Base-by-base conservation (phyloP, 2,888 invertebrate species). In the Arctia plantaginis region DNA sequence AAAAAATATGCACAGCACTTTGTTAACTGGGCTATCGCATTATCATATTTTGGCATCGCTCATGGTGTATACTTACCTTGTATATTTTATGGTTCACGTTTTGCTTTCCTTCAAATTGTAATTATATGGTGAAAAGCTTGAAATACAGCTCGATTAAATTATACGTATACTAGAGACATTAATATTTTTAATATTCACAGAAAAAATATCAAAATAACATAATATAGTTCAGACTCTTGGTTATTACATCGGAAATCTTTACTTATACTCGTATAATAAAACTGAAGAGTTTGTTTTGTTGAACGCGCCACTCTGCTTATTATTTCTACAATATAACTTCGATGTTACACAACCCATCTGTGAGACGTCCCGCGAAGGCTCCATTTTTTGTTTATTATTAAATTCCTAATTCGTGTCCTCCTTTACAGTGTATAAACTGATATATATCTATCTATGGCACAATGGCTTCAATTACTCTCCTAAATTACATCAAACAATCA, bases 1-100 rank as follows among this genome's bases (percentile, higher is more conserved):
- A 82, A 85, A 87, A 82, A 85, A 88, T 86, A 84, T 82, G 84
- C 85, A 87, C 72, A 77, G 74, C 84, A 82, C 86, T 87, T 80
- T 84, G 77, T 84, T 84, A 72, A 74, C 30, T 47, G 66, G 27
- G 66, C n/a, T 69, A 79, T 81, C 81, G 30, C 15, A 35, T 65
- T 47, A 55, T 66, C 33, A 69, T 59, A 33, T 74, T 73, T 47
- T 59, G n/a, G 35, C 72, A 67, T 76, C 73, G 72, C 74, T 68
- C 4, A 71, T 51, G 35, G 41, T 72, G 75, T 78, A 71, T 74
- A 71, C 75, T 73, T 72, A 65, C 62, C 69, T 35, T 41, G 20
- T 67, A 66, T 64, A 66, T 78, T 73, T 78, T 74, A 68, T 39
- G 51, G 35, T 27, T 30, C 62, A 35, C 13, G 44, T 72, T 15